Conservation (phyloP, 2,113 vertebrate genomes). For the Buteo buteo region DNA sequence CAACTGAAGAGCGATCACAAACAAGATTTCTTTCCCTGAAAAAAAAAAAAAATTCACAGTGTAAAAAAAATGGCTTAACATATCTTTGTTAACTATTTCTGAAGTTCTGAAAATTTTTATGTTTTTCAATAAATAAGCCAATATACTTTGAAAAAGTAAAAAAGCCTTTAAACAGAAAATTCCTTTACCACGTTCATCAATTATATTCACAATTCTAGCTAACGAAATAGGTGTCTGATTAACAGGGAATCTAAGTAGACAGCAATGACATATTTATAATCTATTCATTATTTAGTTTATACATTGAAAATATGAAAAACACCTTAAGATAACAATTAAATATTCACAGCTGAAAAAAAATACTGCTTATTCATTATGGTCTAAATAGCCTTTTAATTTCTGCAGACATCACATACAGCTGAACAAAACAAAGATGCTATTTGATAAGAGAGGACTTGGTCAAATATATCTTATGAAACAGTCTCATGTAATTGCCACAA, state of each 20-base stretch:
- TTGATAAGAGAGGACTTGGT: neutral
- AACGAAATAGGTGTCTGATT: neutral
- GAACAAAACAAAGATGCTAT: neutral
- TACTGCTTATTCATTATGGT: neutral
- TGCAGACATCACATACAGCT: neutral
- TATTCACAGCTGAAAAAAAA: neutral
- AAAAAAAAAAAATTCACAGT: neutral
- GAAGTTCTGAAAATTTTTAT: neutral
- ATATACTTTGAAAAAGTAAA: neutral
- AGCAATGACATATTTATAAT: neutral
- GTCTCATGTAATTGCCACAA: neutral
- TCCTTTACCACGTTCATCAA: neutral
- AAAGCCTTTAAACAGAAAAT: neutral
- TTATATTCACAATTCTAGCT: neutral
- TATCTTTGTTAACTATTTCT: neutral
- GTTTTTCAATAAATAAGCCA: neutral
- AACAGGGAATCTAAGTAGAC: neutral
- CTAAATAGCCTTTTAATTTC: neutral
- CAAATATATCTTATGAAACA: neutral
- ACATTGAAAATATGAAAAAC: neutral
- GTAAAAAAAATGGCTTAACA: neutral
- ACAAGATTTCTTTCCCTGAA: constrained; percentile 77
- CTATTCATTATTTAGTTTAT: neutral
- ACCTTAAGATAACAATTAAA: neutral
- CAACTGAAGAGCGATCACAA: constrained; percentile 79